Base-by-base conservation (phyloP, 2,888 invertebrate genomes). In the Chrysopilus asiliformis region DNA sequence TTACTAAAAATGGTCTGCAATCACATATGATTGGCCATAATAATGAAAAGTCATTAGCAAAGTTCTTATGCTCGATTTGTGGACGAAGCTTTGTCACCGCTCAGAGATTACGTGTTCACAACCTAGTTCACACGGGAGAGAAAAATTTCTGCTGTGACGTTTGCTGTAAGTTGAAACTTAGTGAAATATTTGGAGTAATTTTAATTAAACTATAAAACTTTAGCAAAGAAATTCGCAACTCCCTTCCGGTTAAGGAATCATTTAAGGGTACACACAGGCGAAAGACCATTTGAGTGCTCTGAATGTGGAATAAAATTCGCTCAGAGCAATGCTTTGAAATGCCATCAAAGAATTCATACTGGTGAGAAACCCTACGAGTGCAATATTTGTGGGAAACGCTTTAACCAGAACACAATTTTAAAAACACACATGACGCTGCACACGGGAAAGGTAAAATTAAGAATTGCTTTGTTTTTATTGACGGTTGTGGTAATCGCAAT, bases 381-480 rank as follows among this genome's bases (percentile, higher is more conserved):
- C 32, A 49, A 51, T 36, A 46, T 52, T 30, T 57, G 57, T 34
- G 50, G 49, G 1, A 56, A 57, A 41, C 47, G 51, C 8, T 57
- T 57, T 34, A 53, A 52, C 33, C 56, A 56, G 36, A 52, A 53
- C 36, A 56, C 55, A 12, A 53, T 52, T 17, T 47, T 56, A 43
- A 53, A 54, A 16, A 56, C 56, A 2, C 57, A 57, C 32, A 53
- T 57, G 50, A 53, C 54, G 29, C 41, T 53, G 4, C 57, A 57
- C 32, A 53, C 52, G 45, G 55, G 50, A 15, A 56, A 56, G n/a
- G n/a, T n/a, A n/a, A n/a, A n/a, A n/a, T n/a, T n/a, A n/a, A n/a
- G n/a, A n/a, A n/a, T n/a, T n/a, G n/a, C n/a, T n/a, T n/a, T n/a
- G n/a, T n/a, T n/a, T n/a, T n/a, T n/a, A n/a, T n/a, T n/a, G n/a